These are phyloP conservation scores for Muntiacus reevesi DNA, from an alignment of 2,113 vertebrate genomes.

Conservation along the genomic window DNA sequence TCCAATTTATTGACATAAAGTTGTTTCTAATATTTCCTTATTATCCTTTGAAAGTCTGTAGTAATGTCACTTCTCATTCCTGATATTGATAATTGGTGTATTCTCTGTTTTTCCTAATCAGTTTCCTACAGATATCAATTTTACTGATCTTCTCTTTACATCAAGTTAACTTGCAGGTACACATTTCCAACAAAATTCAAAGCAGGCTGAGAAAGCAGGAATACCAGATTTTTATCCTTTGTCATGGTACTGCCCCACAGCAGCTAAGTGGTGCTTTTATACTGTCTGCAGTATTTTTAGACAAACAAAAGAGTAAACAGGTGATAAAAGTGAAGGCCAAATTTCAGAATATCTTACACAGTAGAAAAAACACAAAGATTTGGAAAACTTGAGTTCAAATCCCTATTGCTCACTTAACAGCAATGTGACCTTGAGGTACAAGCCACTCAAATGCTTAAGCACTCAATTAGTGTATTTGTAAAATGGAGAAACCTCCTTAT, in stretches of 20 bases:
- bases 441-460: neutral
- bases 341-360: neutral
- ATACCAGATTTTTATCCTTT: neutral
- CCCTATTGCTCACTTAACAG: neutral
- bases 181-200: neutral
- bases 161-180: neutral
- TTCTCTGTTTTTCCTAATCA: neutral
- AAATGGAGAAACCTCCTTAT: neutral
- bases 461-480: neutral
- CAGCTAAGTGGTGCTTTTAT: neutral
- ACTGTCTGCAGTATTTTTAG: neutral
- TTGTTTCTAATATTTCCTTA: neutral
- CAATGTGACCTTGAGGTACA: neutral
- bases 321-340: neutral
- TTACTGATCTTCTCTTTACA: neutral
- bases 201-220: neutral
- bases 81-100: neutral
- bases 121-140: neutral
- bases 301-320: neutral
- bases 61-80: neutral
- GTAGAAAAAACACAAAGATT: neutral
- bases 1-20: neutral
- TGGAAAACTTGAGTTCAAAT: neutral
- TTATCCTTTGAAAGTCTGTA: neutral
- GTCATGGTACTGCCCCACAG: neutral